phyloP scores from a whole-genome alignment of 2,888 invertebrate species.

The Drosophila subquinaria region DNA sequence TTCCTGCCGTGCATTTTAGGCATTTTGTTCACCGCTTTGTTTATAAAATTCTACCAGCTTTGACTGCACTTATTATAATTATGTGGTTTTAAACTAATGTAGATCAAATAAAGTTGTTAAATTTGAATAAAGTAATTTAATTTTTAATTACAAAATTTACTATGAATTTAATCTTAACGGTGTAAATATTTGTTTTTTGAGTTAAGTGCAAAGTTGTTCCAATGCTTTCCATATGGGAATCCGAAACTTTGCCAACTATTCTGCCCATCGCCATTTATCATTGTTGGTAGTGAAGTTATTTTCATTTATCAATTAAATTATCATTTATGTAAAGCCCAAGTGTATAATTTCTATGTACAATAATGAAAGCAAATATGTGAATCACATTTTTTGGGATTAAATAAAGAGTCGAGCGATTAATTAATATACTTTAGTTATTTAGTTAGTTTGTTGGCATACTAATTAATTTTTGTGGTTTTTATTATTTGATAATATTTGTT shows the following conservation, averaged over 20 bases:
- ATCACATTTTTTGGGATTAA: conserved; percentile 22
- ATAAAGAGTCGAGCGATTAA: conserved; percentile 51
- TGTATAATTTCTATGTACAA: conserved; percentile 11
- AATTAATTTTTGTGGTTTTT: conserved; percentile 77
- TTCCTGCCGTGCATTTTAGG: background rate
- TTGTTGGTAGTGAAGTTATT: conserved; percentile 6
- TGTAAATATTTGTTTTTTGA: background rate
- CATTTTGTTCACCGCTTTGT: background rate
- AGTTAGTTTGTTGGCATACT: conserved; percentile 49
- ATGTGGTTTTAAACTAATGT: conserved; percentile 6
- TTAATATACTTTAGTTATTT: conserved; percentile 66
- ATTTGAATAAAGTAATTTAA: background rate
- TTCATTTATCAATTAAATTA: conserved; percentile 22
- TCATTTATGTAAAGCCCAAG: conserved; percentile 15
- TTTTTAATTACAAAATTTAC: background rate
- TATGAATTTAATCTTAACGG: background rate
- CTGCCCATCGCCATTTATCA: conserved; percentile 9
- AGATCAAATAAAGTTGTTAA: background rate
- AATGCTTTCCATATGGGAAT: background rate
- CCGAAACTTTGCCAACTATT: background rate
- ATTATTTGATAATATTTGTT: conserved; percentile 46
- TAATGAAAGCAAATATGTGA: conserved; percentile 14
- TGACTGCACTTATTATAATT: background rate
- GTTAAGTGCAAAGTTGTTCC: conserved; percentile 1
- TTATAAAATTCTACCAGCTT: background rate